These are phyloP conservation scores for Agonum fuliginosum DNA, from an alignment of 2,888 invertebrate genomes.

Conservation along the genomic window DNA sequence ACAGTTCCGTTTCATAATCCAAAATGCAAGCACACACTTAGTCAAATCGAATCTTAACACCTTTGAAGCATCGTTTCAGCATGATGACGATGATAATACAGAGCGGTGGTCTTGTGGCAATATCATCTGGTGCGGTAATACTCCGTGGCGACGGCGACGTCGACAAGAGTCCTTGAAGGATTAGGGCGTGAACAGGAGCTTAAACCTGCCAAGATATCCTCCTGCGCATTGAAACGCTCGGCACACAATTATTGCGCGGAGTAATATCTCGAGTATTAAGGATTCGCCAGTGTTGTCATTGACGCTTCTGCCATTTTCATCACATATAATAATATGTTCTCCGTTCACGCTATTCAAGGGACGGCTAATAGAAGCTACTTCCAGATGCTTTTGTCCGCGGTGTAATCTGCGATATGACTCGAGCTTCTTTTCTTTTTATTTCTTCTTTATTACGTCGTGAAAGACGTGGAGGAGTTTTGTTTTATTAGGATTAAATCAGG, in stretches of 20 bases:
- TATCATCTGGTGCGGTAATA: conserved; percentile 47
- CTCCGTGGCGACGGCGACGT: not conserved
- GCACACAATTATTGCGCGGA: conserved; percentile 52
- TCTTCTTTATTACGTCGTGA: not conserved
- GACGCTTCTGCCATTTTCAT: conserved; percentile 37
- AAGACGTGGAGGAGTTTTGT: conserved; percentile 4
- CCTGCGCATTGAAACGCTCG: conserved; percentile 32
- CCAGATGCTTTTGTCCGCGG: conserved; percentile 45
- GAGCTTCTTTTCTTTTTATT: conserved; percentile 26
- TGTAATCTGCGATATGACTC: conserved; percentile 42
- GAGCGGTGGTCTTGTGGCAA: conserved; percentile 23
- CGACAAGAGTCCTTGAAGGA: conserved; percentile 56
- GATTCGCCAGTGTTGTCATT: conserved; percentile 47
- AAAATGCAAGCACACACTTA: conserved; percentile 19
- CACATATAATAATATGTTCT: conserved; percentile 52
- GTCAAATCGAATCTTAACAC: conserved; percentile 31
- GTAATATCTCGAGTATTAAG: conserved; percentile 58
- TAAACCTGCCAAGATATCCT: conserved; percentile 53
- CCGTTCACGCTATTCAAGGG: conserved; percentile 19
- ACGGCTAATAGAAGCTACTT: conserved; percentile 52
- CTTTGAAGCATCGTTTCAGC: conserved; percentile 9
- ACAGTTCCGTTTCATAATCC: conserved; percentile 19
- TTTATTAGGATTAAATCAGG: not conserved
- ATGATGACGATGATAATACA: conserved; percentile 21
- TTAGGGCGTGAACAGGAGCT: conserved; percentile 55